These are phyloP conservation scores for Caenorhabditis sp. DNA, from an alignment of 2,888 invertebrate genomes.

Conservation along the genomic window DNA sequence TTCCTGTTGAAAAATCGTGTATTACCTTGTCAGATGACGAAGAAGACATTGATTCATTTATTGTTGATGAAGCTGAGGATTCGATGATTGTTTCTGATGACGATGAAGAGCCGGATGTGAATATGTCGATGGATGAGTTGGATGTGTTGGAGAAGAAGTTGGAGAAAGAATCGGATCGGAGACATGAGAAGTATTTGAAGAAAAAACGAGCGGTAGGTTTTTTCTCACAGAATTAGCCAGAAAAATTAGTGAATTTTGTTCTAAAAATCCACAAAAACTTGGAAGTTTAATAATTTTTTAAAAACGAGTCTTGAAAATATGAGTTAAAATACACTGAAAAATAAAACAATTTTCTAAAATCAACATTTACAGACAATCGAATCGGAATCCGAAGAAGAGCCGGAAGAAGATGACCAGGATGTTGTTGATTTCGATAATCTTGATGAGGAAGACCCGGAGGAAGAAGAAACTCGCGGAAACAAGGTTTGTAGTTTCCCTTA, in stretches of 20 bases:
- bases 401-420: constrained; percentile 10
- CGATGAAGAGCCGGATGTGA: not conserved
- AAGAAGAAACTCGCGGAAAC: too few species aligned
- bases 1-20: constrained; percentile 13
- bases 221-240: too few species aligned
- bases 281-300: too few species aligned
- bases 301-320: too few species aligned
- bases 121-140: constrained; percentile 7
- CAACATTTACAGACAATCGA: constrained; percentile 7
- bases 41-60: not conserved
- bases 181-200: not conserved
- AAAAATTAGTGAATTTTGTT: too few species aligned
- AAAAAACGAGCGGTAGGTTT: not conserved
- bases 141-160: not conserved
- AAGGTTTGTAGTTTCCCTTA: not conserved
- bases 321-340: too few species aligned
- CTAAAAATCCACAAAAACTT: too few species aligned
- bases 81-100: not conserved
- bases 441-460: constrained; percentile 21
- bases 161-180: constrained; percentile 9
- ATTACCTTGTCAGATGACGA: not conserved
- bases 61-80: constrained; percentile 12
- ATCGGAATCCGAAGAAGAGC: constrained; percentile 11
- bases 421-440: not conserved
- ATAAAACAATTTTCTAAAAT: too few species aligned